Evolutionary conservation across 2,888 invertebrate genomes (phyloP).

Genomic region (Temnothorax rugatulus): DNA sequence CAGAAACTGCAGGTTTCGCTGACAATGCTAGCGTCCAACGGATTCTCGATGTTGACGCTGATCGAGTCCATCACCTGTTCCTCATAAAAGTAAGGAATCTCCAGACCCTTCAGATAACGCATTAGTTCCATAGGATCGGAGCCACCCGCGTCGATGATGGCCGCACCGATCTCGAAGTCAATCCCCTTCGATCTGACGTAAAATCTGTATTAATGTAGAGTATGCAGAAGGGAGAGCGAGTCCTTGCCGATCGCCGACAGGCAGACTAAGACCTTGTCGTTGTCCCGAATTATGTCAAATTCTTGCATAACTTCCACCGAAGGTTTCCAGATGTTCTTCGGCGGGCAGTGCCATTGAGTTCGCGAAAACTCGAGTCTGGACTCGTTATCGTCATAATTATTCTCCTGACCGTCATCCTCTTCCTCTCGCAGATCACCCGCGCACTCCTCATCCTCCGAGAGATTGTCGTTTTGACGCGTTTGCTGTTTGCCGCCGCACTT

Average conservation of each 20-base stretch:
- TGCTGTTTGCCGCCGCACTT: slow-evolving; percentile 71
- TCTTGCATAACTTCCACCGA: slow-evolving; percentile 93
- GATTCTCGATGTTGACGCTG: slow-evolving; percentile 87
- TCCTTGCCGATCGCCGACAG: slow-evolving; percentile 93
- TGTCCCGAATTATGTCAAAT: slow-evolving; percentile 93
- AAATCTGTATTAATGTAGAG: slow-evolving; percentile 94
- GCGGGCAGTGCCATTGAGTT: slow-evolving; percentile 91
- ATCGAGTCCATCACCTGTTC: slow-evolving; percentile 89
- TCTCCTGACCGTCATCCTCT: slow-evolving; percentile 64
- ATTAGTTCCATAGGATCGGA: slow-evolving; percentile 89
- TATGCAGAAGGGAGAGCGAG: slow-evolving; percentile 94
- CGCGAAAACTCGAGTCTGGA: slow-evolving; percentile 85
- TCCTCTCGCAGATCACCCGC: slow-evolving; percentile 72
- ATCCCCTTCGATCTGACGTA: slow-evolving; percentile 92
- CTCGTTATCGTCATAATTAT: slow-evolving; percentile 68
- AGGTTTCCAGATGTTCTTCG: slow-evolving; percentile 94
- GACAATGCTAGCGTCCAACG: slow-evolving; percentile 85
- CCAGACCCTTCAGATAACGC: slow-evolving; percentile 87
- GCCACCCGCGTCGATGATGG: slow-evolving; percentile 90
- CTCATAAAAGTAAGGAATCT: slow-evolving; percentile 89
- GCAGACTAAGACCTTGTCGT: slow-evolving; percentile 94
- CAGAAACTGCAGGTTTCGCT: slow-evolving; percentile 90
- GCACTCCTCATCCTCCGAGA: slow-evolving; percentile 83
- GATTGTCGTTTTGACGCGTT: slow-evolving; percentile 77
- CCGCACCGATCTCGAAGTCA: slow-evolving; percentile 91